These are phyloP conservation scores for Laterallus jamaicensis DNA, from an alignment of 2,113 vertebrate genomes.

Conservation along the genomic window DNA sequence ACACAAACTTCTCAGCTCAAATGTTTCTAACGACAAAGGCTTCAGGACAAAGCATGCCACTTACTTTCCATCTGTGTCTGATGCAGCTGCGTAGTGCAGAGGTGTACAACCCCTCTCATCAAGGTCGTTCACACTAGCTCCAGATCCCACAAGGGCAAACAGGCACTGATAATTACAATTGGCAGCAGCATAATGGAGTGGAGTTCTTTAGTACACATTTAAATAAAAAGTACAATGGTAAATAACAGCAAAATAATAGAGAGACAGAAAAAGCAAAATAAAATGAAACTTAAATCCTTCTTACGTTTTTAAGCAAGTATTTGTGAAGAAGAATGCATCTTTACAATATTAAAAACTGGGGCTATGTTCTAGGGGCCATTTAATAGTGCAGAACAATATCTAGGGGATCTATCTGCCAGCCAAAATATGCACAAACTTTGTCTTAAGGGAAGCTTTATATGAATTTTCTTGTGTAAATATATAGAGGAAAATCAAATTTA, in stretches of 20 bases:
- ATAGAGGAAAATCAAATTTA: not conserved
- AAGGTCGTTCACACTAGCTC: slow-evolving; percentile 96
- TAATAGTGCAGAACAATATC: not conserved
- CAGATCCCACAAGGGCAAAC: slow-evolving; percentile 98
- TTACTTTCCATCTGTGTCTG: slow-evolving; percentile 97
- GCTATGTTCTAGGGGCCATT: not conserved
- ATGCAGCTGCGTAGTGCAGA: slow-evolving; percentile 96
- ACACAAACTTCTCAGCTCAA: not conserved
- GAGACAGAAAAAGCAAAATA: slow-evolving; percentile 59
- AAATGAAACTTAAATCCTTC: slow-evolving; percentile 29
- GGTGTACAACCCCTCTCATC: slow-evolving; percentile 96
- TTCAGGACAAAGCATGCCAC: slow-evolving; percentile 50
- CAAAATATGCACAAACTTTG: not conserved
- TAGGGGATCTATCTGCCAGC: not conserved
- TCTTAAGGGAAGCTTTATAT: not conserved
- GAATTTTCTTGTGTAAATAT: not conserved
- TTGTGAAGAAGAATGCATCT: not conserved
- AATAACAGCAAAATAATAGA: slow-evolving; percentile 41
- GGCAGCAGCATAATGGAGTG: slow-evolving; percentile 97
- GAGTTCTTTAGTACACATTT: slow-evolving; percentile 83
- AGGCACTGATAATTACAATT: slow-evolving; percentile 99
- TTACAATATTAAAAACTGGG: not conserved
- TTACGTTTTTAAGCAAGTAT: not conserved
- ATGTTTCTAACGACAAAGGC: not conserved
- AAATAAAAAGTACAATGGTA: slow-evolving; percentile 58